These are phyloP conservation scores for Thecocarcelia acutangulata DNA, from an alignment of 2,888 invertebrate species.

Conservation along the genomic window DNA sequence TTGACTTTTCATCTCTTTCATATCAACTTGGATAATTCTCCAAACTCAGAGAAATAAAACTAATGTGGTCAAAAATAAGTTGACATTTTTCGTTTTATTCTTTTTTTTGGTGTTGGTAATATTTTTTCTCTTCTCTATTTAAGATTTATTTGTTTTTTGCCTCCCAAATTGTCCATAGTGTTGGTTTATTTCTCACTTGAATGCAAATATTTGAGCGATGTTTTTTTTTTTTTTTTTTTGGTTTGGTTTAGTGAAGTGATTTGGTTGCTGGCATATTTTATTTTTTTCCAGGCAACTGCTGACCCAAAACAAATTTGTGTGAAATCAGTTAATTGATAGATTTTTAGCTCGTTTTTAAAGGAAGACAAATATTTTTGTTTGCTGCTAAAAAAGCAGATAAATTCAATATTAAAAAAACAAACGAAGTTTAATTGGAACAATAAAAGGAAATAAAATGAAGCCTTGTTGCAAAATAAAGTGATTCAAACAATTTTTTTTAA, in stretches of 20 bases:
- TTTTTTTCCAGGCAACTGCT: neutral
- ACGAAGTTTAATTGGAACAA: no score
- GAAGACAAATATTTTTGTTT: conserved; percentile 10
- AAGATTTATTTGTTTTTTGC: conserved; percentile 16
- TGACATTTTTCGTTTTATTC: conserved; percentile 30
- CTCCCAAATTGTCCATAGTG: conserved; percentile 12
- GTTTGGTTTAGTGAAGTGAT: neutral
- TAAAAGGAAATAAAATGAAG: no score
- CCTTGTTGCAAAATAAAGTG: no score
- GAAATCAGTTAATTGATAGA: conserved; percentile 15
- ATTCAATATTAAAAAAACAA: no score
- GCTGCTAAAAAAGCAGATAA: neutral
- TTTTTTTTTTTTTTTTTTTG: conserved; percentile 12
- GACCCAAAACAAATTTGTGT: neutral
- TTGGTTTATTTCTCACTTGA: conserved; percentile 23
- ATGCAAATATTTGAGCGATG: conserved; percentile 44
- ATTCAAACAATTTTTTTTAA: no score
- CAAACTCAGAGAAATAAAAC: neutral
- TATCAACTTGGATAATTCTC: neutral
- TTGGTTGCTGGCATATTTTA: neutral
- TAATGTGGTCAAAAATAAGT: conserved; percentile 32
- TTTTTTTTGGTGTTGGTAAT: neutral
- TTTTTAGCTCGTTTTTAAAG: conserved; percentile 2
- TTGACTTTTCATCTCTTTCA: conserved; percentile 10
- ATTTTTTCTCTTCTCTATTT: neutral